Evolutionary conservation across 2,797 vertebrate species (phyloP).

Genomic region (Lophotriccus pileatus): DNA sequence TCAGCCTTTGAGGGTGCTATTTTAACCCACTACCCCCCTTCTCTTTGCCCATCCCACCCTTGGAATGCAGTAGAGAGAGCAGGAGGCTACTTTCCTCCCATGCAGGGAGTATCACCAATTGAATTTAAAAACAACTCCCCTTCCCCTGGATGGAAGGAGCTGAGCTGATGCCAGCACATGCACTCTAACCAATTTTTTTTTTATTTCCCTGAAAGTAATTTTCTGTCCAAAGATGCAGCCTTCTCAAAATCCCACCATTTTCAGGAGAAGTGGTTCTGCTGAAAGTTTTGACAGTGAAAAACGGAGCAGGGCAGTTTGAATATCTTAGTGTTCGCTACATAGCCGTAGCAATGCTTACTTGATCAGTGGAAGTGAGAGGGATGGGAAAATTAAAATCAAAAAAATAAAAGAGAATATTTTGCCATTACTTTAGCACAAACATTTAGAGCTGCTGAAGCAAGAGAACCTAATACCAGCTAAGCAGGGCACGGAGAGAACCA

Average conservation of each 20-base stretch:
- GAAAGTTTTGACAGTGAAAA: neutral
- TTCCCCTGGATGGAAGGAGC: neutral
- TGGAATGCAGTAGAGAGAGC: neutral
- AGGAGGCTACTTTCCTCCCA: neutral
- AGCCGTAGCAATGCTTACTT: neutral
- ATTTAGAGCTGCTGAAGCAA: neutral
- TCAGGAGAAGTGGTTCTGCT: neutral
- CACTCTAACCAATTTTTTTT: neutral
- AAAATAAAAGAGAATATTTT: neutral
- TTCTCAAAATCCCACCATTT: neutral
- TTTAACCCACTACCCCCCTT: neutral
- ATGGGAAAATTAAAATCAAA: neutral
- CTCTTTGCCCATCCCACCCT: neutral
- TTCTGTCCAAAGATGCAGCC: neutral
- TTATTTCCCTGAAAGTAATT: constrained; percentile 9
- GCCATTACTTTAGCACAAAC: neutral
- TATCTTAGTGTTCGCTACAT: neutral
- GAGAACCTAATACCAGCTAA: neutral
- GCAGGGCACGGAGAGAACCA: neutral
- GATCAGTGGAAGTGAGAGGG: neutral
- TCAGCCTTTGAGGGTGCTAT: neutral
- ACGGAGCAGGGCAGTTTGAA: neutral
- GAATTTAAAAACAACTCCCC: neutral
- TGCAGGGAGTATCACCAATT: neutral
- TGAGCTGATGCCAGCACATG: neutral